Conservation (phyloP, 2,113 vertebrate genomes). For the Clarias macrocephalus region DNA sequence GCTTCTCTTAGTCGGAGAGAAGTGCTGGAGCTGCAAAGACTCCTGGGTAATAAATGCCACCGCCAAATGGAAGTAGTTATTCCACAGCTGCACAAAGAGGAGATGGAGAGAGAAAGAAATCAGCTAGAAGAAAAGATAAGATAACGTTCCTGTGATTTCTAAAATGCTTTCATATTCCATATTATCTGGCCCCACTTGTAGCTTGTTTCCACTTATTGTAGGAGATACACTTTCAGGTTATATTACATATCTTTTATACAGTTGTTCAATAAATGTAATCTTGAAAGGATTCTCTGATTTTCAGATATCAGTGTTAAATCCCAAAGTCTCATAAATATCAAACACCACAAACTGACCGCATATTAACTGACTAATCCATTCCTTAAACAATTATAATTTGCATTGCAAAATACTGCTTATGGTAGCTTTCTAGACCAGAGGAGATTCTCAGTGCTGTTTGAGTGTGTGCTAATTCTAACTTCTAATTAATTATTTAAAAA, state of each 20-base stretch:
- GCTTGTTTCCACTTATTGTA: neutral
- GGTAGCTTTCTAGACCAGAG: neutral
- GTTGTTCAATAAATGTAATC: neutral
- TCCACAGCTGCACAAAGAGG: constrained; percentile 86
- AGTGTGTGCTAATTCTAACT: neutral
- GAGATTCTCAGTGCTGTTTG: neutral
- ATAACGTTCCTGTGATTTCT: neutral
- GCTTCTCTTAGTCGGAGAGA: constrained; percentile 91
- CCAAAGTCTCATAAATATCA: too few relatives aligned
- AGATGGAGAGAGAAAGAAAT: constrained; percentile 9
- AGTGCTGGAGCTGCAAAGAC: constrained; percentile 94
- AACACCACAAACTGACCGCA: neutral
- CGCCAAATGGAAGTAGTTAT: constrained; percentile 98
- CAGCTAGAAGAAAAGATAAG: neutral
- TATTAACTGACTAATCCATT: neutral
- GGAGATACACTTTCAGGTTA: neutral
- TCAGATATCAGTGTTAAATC: neutral
- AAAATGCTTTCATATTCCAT: constrained; percentile 2
- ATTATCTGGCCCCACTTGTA: neutral
- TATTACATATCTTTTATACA: neutral
- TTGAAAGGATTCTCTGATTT: neutral
- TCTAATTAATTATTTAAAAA: neutral
- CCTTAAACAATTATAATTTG: neutral
- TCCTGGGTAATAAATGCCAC: constrained; percentile 98
- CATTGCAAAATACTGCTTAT: neutral